Percentiles rank a stretch among this genome's conserved stretches.
Conservation (phyloP, 2,797 vertebrate species). For the Tokudaia muenninki region DNA sequence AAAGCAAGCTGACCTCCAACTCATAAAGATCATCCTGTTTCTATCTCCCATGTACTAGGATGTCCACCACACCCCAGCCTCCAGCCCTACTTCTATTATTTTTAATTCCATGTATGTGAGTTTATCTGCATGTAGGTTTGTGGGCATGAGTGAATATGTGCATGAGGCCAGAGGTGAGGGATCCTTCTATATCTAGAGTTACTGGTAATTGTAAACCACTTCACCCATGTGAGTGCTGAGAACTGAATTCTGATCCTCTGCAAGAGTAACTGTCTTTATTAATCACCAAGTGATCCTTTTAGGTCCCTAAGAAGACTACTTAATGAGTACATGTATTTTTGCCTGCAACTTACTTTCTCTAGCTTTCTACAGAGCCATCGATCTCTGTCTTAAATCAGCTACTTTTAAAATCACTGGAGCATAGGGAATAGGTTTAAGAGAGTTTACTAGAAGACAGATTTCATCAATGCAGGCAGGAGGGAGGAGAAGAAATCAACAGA, state of each 20-base stretch:
- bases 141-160: not conserved
- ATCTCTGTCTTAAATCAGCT: not conserved
- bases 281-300: not conserved
- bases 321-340: not conserved
- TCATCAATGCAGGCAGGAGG: not conserved
- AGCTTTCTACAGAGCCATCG: not conserved
- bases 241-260: not conserved
- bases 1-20: not conserved
- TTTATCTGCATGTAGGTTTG: not conserved
- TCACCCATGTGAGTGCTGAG: not conserved
- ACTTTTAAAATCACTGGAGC: not conserved
- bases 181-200: not conserved
- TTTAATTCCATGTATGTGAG: not conserved
- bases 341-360: not conserved
- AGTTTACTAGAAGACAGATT: not conserved
- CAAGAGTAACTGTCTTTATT: not conserved
- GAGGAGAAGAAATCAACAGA: not conserved
- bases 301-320: not conserved
- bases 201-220: not conserved
- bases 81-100: not conserved
- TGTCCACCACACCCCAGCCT: not conserved
- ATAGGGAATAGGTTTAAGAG: not conserved
- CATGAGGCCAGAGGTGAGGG: not conserved
- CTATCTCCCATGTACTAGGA: not conserved
- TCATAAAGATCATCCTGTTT: not conserved